phyloP scores from a whole-genome alignment of 2,113 vertebrate genomes.

The Misgurnus mizolepis region DNA sequence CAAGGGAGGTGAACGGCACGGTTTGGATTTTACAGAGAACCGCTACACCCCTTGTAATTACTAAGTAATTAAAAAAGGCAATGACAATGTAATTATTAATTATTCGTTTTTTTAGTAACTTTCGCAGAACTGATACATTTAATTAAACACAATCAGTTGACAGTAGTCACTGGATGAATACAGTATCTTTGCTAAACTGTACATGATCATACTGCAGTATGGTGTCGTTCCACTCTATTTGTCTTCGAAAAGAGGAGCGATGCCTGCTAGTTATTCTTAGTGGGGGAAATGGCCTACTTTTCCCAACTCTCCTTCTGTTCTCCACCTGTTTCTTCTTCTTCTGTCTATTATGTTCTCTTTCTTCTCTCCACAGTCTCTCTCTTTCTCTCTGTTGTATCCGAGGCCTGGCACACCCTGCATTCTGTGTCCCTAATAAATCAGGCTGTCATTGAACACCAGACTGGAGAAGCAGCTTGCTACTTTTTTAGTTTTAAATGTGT shows the following conservation, averaged over 20 bases:
- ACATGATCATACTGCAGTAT: background rate
- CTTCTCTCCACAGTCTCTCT: background rate
- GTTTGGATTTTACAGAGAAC: no score
- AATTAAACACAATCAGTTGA: conserved; percentile 7
- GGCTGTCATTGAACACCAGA: conserved; percentile 48
- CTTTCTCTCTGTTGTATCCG: conserved; percentile 17
- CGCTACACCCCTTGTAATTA: no score
- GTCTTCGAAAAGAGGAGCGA: conserved; percentile 41
- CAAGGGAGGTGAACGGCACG: no score
- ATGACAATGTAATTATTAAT: no score
- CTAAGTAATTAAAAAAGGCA: no score
- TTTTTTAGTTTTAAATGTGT: conserved; percentile 49
- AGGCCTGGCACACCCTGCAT: conserved; percentile 39
- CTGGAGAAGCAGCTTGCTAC: conserved; percentile 45
- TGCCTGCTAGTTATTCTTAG: conserved; percentile 49
- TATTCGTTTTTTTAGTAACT: background rate
- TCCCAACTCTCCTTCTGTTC: conserved; percentile 32
- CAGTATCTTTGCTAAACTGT: background rate
- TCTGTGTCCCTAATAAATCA: conserved; percentile 53
- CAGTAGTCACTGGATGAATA: background rate
- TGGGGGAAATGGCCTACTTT: conserved; percentile 52
- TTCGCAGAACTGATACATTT: conserved; percentile 13
- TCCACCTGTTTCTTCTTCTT: conserved; percentile 14
- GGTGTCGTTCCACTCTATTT: conserved; percentile 13
- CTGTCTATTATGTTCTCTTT: conserved; percentile 5